Percentiles rank a stretch among this genome's conserved stretches.
phyloP scores from a whole-genome alignment of 2,113 vertebrate species.

The Malaclemys terrapin region DNA sequence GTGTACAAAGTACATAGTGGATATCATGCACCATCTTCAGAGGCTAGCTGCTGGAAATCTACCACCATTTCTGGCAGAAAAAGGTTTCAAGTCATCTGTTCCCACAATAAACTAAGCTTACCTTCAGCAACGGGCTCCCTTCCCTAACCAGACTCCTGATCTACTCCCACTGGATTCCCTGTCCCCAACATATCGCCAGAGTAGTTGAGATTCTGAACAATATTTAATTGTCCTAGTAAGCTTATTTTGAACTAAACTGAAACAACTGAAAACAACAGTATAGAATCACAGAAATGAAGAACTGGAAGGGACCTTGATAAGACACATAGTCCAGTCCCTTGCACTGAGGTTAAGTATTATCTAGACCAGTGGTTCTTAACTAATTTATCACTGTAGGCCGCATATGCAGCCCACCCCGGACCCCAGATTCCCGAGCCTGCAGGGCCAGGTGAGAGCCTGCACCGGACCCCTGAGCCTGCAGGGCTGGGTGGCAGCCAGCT shows the following conservation, averaged over 20 bases:
- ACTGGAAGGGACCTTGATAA: background rate
- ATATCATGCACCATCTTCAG: background rate
- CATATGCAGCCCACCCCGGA: no score
- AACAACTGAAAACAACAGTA: background rate
- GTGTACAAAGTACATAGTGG: background rate
- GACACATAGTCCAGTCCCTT: no score
- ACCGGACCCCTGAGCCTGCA: no score
- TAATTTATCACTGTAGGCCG: no score
- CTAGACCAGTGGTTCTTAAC: no score
- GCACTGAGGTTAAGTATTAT: no score
- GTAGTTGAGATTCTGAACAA: background rate
- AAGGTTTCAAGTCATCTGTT: background rate
- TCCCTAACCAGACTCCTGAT: background rate
- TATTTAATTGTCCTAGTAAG: background rate
- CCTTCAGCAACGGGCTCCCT: background rate
- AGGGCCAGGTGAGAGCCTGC: no score
- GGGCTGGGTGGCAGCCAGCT: no score
- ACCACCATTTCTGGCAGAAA: background rate
- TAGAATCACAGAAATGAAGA: background rate
- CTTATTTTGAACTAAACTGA: background rate
- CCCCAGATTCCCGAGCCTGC: no score
- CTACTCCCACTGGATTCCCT: background rate
- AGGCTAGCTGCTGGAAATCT: background rate
- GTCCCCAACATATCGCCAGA: background rate
- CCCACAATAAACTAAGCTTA: background rate